These are phyloP conservation scores for Eulemur rubriventer DNA, from an alignment of 2,797 vertebrate genomes.

Conservation along the genomic window DNA sequence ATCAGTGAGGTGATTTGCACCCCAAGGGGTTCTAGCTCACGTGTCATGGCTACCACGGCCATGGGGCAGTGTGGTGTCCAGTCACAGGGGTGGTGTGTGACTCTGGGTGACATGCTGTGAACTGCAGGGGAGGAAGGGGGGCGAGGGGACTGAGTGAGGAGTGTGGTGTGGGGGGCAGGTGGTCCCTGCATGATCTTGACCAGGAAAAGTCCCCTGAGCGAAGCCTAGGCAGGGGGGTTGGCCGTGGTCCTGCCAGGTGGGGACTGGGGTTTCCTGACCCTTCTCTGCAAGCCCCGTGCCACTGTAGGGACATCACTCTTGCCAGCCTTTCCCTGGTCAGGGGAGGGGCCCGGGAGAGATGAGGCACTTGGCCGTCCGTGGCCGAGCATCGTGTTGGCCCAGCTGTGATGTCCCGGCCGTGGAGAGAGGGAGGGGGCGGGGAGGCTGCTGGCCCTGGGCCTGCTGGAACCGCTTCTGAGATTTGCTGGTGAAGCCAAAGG, in stretches of 20 bases:
- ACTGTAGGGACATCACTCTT: too few relatives aligned
- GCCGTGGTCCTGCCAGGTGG: background rate
- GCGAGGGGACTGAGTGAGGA: background rate
- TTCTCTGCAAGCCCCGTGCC: background rate
- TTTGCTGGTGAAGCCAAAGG: background rate
- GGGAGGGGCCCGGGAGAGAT: background rate
- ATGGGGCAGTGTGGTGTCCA: too few relatives aligned
- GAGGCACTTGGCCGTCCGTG: background rate
- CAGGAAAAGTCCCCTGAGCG: background rate
- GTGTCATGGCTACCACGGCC: background rate
- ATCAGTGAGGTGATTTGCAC: background rate
- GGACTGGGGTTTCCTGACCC: background rate
- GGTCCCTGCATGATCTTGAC: background rate
- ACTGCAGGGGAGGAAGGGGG: background rate
- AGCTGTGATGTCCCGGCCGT: background rate
- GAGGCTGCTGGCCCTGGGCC: background rate
- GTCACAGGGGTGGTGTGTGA: background rate
- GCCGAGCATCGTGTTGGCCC: background rate
- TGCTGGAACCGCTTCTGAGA: too few relatives aligned
- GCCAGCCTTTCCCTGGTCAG: background rate
- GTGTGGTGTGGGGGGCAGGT: background rate
- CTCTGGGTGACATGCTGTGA: background rate
- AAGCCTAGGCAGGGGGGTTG: too few relatives aligned
- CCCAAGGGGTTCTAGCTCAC: background rate
- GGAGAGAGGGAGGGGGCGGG: background rate